Base-by-base conservation (phyloP, 2,888 invertebrate species). In the Lysandra coridon region DNA sequence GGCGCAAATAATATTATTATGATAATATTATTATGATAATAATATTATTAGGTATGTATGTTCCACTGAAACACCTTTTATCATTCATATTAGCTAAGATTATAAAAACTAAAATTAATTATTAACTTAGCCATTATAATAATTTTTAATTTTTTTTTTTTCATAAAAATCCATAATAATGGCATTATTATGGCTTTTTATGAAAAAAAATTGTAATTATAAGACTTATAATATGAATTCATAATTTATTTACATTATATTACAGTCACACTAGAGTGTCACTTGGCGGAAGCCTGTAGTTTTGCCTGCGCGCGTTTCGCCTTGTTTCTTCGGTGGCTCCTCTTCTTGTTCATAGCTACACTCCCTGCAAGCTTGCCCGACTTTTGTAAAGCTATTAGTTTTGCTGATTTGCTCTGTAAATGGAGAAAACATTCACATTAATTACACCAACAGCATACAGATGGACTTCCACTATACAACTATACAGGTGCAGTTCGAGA, bases 321-420 rank as follows among this genome's bases (percentile, higher is more conserved):
- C 80, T 91, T 94, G 78, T 88, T 85, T 0, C 95, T 85, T 0
- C 95, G 86, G 3, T 92, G 91, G 75, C 93, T 94, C 0, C 95
- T 84, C 78, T 93, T 94, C 83, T 88, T 91, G 7, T 85, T 86
- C 5, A 88, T 77, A 0, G 94, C 90, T 0, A 90, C 82, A 78
- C 95, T 95, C 2, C 95, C 95, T 0, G 90, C 85, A 1, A 95
- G 82, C 78, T 92, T 89, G 0, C 95, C 95, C 0, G 92, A 88
- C 80, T 91, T 93, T 83, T 93, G 92, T 1, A 95, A 81, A 0
- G 95, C 95, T 57, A 90, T 85, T 12, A 95, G 74, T 81, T 95
- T 95, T 0, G 95, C 95, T 30, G 93, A 87, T 83, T 93, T 95
- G n/a, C 91, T 88, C 95, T 95, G 88, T 4, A 83, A 83, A 80